A percentile compares a stretch with the other conserved stretches of the same genome.
phyloP scores from a whole-genome alignment of 2,888 invertebrate genomes.

The Lasius platythorax region DNA sequence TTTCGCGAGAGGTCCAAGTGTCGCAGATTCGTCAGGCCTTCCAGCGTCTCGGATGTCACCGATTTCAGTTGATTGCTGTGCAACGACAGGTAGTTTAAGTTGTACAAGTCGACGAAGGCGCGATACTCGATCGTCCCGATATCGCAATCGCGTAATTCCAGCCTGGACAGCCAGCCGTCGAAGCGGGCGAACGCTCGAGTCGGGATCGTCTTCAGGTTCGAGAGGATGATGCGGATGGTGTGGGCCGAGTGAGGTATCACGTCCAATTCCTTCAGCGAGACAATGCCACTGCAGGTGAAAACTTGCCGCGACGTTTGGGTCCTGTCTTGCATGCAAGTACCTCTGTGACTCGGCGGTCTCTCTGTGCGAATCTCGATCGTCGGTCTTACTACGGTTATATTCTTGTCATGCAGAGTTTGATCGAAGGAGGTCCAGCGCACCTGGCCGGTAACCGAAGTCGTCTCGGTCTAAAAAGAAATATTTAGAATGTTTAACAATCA shows the following conservation, averaged over 20 bases:
- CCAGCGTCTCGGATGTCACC: constrained; percentile 67
- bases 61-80: constrained; percentile 73
- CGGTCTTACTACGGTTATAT: constrained; percentile 59
- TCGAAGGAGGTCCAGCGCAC: constrained; percentile 75
- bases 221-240: constrained; percentile 71
- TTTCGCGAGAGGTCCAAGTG: constrained; percentile 76
- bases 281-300: constrained; percentile 73
- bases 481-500: background rate
- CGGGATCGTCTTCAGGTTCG: constrained; percentile 72
- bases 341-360: constrained; percentile 38
- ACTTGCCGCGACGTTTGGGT: background rate
- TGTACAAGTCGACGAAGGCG: constrained; percentile 72
- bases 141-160: constrained; percentile 76
- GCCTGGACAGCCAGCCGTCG: constrained; percentile 69
- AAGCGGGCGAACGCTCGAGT: constrained; percentile 74
- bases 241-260: constrained; percentile 68
- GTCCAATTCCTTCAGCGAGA: constrained; percentile 68
- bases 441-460: constrained; percentile 58
- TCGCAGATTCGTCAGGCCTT: constrained; percentile 66
- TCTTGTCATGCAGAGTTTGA: constrained; percentile 53
- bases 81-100: constrained; percentile 73
- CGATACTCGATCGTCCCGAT: constrained; percentile 73
- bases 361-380: background rate
- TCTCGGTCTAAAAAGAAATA: constrained; percentile 7
- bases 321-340: constrained; percentile 58